Conservation (phyloP, 1,140 invertebrate genomes). For the Ceratosolen fusciceps region DNA sequence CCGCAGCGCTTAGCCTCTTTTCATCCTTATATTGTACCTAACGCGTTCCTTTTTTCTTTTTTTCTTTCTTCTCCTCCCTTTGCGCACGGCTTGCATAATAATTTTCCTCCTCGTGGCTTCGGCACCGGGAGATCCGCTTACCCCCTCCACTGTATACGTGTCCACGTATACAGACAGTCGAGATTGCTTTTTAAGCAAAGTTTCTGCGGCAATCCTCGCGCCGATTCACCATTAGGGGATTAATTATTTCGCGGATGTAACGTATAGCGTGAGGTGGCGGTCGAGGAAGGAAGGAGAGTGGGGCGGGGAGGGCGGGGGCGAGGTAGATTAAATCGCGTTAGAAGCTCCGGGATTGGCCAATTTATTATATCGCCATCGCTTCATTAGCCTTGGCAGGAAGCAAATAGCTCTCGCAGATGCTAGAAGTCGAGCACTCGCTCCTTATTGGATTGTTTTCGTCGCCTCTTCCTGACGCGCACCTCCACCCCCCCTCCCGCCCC, state of each 20-base stretch:
- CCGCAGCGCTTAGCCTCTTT: conserved; percentile 34
- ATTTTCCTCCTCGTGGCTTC: conserved; percentile 51
- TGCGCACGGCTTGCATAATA: conserved; percentile 50
- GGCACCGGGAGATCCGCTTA: not conserved
- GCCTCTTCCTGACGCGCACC: not conserved
- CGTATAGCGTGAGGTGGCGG: not conserved
- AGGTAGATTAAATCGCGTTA: conserved; percentile 52
- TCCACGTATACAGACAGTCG: conserved; percentile 25
- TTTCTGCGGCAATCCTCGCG: conserved; percentile 42
- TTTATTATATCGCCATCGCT: conserved; percentile 56
- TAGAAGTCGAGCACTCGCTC: not conserved
- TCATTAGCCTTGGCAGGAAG: conserved; percentile 52
- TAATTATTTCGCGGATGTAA: conserved; percentile 59
- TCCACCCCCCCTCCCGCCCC: too few species aligned
- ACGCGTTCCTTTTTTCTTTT: conserved; percentile 43
- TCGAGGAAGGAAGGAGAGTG: not conserved
- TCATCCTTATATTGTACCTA: conserved; percentile 11
- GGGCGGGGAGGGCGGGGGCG: not conserved
- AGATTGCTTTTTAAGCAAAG: conserved; percentile 61
- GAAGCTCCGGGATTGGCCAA: conserved; percentile 51
- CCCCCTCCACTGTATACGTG: too few species aligned
- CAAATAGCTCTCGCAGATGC: conserved; percentile 47
- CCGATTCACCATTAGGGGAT: conserved; percentile 58
- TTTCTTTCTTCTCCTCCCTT: not conserved
- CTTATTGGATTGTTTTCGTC: conserved; percentile 14